Base-by-base conservation (phyloP, 2,113 vertebrate species). In the Carlito syrichta region DNA sequence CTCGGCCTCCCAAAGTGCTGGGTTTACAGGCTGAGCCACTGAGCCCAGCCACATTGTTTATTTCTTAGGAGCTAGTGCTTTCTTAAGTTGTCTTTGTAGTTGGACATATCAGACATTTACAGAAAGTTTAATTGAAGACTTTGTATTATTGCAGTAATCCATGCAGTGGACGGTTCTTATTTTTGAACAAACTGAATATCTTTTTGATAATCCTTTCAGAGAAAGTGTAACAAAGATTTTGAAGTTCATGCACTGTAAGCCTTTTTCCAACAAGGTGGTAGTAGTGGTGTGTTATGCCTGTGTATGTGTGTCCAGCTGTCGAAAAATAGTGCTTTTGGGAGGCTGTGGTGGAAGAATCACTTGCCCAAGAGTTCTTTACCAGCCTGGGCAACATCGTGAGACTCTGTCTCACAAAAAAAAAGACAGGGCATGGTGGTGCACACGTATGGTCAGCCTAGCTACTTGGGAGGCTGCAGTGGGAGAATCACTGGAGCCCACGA, bases 161-260 rank as follows among this genome's bases (percentile, higher is more conserved):
- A 89, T 56, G 58, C 78, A 94, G 4, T 60, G 81, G 96, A 22
- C 4, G 30, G 35, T 40, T 96, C 20, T 86, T 91, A 48, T 52
- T 89, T 96, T 96, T 30, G 48, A 85, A 96, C 45, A 93, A 62
- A 78, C 40, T 84, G 58, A 90, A 35, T 94, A 9, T 96, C 22
- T 92, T 79, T 91, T 68, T 81, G 63, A 78, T 92, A 85, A 43
- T 83, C 62, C 30, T 86, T 54, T 95, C 8, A 96, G 71, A 40
- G 68, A 91, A 79, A 88, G n/a, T 79, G n/a, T 94, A 91, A 84
- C 52, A 93, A 63, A 96, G 25, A 90, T 89, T 95, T 77, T 92
- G 38, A 91, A 89, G 56, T 96, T 81, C 91, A 35, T 91, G 54
- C 10, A 66, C 23, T 68, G 0, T 93, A 85, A 96, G 10, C 58